Base-by-base conservation (phyloP, 2,888 invertebrate genomes). In the Rhagium mordax region DNA sequence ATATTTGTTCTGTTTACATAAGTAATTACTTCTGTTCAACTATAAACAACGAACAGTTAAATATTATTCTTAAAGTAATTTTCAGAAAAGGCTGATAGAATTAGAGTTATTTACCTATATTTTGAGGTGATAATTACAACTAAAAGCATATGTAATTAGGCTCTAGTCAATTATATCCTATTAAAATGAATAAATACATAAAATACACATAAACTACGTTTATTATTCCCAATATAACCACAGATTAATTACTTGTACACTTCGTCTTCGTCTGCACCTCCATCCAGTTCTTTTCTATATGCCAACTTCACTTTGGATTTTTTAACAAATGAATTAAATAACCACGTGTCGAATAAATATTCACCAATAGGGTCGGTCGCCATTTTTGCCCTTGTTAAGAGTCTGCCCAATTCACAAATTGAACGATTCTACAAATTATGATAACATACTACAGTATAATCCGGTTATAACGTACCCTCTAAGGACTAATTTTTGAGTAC, bases 331-430 rank as follows among this genome's bases (percentile, higher is more conserved):
- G 83, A 80, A 41, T 81, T 82, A 72, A 83, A 84, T 10, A 87
- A 59, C 80, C 85, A 83, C 73, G 81, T 80, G 76, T 87, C 87
- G 71, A 87, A 86, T 16, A 86, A 74, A 74, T 84, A 84, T 71
- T 83, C 81, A 24, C 85, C 85, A 20, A 82, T 71, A 27, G 71
- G 69, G 27, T 81, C 82, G 20, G 78, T 76, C 4, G 77, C 79
- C 77, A 86, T 80, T 78, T 82, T 81, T 6, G 84, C 80, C 61
- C 82, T 80, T 7, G 82, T 82, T 15, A 84, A 72, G 20, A 86
- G 78, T 65, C 85, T 81, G 4, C 82, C 80, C 66, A 87, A 61
- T 71, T 81, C 79, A 66, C 81, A 83, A 71, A 87, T 87, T 15
- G 86, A 85, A 70, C 81, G 78, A 72, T 86, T 85, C 84, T 86